A percentile compares a stretch with the other conserved stretches of the same genome.
Evolutionary conservation across 2,113 vertebrate genomes (phyloP).

Genomic region (Etia nguti): DNA sequence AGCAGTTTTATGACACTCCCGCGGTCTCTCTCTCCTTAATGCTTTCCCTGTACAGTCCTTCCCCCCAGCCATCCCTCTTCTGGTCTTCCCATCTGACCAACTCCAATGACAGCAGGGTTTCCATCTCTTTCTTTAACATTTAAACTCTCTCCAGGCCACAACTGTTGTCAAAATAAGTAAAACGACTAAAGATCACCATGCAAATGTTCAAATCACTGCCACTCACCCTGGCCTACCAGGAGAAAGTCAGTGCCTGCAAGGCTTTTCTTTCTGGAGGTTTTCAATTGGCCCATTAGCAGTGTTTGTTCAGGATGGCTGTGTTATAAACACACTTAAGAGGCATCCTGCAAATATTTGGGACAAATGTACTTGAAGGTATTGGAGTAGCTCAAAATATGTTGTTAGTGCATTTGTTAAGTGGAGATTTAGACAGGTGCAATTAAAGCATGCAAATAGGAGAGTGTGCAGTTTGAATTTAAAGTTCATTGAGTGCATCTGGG

Average conservation of each 20-base stretch:
- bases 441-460: not conserved
- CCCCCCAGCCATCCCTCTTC: not conserved
- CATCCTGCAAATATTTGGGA: not conserved
- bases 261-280: not conserved
- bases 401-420: not conserved
- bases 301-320: not conserved
- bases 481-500: not conserved
- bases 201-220: not conserved
- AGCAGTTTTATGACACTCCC: slow-evolving; percentile 3
- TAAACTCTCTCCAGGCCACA: not conserved
- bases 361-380: not conserved
- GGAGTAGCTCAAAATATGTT: not conserved
- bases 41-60: not conserved
- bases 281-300: not conserved
- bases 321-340: not conserved
- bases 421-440: not conserved
- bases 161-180: not conserved
- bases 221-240: not conserved
- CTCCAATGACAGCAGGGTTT: slow-evolving; percentile 46
- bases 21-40: not conserved
- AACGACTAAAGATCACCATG: not conserved
- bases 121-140: slow-evolving; percentile 23
- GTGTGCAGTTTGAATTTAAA: not conserved
- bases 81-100: slow-evolving; percentile 50
- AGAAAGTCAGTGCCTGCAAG: not conserved